A percentile compares a stretch with the other conserved stretches of the same genome.
Conservation (phyloP, 2,113 vertebrate genomes). For the Eptesicus fuscus region DNA sequence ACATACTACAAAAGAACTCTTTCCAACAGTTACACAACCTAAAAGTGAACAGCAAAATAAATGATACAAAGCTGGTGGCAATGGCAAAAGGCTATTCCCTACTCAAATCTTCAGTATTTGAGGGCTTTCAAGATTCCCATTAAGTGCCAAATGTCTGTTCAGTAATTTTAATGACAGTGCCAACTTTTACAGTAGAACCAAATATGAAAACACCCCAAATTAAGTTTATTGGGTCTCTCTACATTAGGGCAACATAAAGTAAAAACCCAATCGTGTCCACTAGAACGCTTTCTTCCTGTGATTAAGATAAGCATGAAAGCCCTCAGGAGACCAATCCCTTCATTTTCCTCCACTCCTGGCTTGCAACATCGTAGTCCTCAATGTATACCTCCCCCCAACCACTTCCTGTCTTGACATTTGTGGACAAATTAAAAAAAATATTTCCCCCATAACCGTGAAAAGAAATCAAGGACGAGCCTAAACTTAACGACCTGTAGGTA, state of each 20-base stretch:
- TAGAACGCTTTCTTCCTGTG: background rate
- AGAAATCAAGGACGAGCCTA: background rate
- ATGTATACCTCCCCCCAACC: background rate
- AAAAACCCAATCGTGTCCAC: background rate
- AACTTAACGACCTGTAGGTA: background rate
- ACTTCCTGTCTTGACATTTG: background rate
- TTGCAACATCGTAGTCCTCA: background rate
- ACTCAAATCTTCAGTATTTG: background rate
- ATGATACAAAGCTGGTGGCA: slow-evolving; percentile 44
- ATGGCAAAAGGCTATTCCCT: background rate
- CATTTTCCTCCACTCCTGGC: background rate
- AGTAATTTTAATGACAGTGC: background rate
- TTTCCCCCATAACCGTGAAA: background rate
- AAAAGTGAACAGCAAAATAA: background rate
- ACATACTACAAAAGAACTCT: background rate
- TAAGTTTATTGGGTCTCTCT: background rate
- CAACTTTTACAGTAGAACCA: background rate
- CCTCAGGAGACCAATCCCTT: background rate
- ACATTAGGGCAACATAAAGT: background rate
- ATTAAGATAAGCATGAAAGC: background rate
- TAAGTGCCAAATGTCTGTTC: background rate
- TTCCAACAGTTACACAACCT: background rate
- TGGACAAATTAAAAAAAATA: background rate
- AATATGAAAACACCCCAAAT: background rate
- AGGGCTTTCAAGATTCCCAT: background rate